phyloP scores from a whole-genome alignment of 2,797 vertebrate species.

The Peromyscus melanophrys region DNA sequence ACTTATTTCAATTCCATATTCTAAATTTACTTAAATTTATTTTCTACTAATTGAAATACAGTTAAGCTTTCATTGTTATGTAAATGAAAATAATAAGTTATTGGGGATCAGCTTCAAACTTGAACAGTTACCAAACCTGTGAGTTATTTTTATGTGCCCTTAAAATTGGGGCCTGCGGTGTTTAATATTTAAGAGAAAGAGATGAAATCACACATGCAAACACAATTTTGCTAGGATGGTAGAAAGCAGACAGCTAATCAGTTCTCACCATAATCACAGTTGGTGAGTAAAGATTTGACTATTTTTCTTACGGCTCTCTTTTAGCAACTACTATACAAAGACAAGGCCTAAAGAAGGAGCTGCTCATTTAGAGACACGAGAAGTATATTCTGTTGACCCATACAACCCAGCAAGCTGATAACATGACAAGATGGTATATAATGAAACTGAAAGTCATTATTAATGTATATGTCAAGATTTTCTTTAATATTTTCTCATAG shows the following conservation, averaged over 20 bases:
- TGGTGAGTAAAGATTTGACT: conserved; percentile 5
- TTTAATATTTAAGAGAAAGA: conserved; percentile 52
- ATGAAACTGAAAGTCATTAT: conserved; percentile 64
- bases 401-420: conserved; percentile 60
- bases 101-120: background rate
- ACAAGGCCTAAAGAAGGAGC: conserved; percentile 69
- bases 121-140: background rate
- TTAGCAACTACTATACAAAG: conserved; percentile 85
- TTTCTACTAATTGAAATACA: conserved; percentile 52
- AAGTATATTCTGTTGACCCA: conserved; percentile 64
- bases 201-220: conserved; percentile 51
- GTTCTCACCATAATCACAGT: conserved; percentile 4
- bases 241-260: background rate
- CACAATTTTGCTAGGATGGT: background rate
- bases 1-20: conserved; percentile 56
- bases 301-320: conserved; percentile 45
- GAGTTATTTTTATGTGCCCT: background rate
- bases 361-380: conserved; percentile 59
- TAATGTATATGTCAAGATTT: conserved; percentile 3
- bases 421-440: conserved; percentile 82
- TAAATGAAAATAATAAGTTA: background rate
- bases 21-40: conserved; percentile 37
- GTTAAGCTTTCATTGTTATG: conserved; percentile 35
- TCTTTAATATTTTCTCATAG: conserved; percentile 36
- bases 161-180: background rate